Evolutionary conservation across 2,113 vertebrate genomes (phyloP).

Genomic region (Eidolon helvum): DNA sequence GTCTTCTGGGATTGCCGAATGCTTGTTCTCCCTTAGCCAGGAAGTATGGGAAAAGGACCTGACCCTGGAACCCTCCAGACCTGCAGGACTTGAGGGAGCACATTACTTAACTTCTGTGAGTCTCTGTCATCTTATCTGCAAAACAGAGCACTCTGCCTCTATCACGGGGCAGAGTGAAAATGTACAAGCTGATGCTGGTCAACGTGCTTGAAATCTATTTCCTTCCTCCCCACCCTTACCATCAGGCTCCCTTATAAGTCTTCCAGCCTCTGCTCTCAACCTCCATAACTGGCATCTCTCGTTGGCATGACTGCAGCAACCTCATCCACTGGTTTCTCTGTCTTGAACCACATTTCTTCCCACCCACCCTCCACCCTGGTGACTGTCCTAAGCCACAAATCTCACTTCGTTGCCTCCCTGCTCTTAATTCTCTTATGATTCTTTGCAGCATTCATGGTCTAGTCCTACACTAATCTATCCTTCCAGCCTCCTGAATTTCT

Average conservation of each 20-base stretch:
- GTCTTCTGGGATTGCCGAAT: not conserved
- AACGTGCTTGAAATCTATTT: fast-evolving
- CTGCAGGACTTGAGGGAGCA: not conserved
- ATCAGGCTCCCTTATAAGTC: fast-evolving
- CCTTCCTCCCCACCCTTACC: not conserved
- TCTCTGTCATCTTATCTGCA: not conserved
- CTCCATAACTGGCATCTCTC: fast-evolving
- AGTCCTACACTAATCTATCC: fast-evolving
- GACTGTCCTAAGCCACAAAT: not conserved
- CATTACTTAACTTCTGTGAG: not conserved
- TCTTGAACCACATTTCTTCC: not conserved
- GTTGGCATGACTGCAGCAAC: fast-evolving
- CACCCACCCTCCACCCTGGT: not conserved
- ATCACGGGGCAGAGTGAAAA: not conserved
- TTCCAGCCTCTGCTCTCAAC: not conserved
- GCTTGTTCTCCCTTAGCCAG: not conserved
- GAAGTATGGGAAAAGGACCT: not conserved
- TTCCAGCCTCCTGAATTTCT: fast-evolving
- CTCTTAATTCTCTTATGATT: not conserved
- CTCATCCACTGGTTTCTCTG: fast-evolving
- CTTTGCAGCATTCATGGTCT: fast-evolving
- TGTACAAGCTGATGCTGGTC: not conserved
- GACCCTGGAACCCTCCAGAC: not conserved
- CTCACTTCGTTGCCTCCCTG: not conserved
- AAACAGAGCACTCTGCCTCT: not conserved